Evolutionary conservation across 2,888 invertebrate genomes (phyloP).

Genomic region (Stenodema calcarata): DNA sequence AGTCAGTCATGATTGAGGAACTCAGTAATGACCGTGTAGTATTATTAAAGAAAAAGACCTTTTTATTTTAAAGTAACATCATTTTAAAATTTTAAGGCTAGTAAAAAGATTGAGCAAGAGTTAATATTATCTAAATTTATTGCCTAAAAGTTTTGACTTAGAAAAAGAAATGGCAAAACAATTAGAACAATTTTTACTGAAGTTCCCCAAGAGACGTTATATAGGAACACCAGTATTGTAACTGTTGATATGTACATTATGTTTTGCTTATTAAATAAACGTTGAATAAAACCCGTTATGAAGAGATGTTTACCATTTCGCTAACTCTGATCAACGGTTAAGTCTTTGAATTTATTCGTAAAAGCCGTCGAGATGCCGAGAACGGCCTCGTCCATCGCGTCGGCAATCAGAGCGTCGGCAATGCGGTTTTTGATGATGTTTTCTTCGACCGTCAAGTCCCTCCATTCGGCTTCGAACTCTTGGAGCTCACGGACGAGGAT

Average conservation of each 20-base stretch:
- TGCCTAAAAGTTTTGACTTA: constrained; percentile 20
- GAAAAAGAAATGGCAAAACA: constrained; percentile 19
- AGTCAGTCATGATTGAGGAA: constrained; percentile 14
- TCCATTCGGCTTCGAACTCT: constrained; percentile 77
- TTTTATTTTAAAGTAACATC: background rate
- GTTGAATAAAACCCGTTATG: background rate
- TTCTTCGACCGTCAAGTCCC: constrained; percentile 76
- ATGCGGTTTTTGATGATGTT: constrained; percentile 70
- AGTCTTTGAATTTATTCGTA: constrained; percentile 27
- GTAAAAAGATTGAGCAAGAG: constrained; percentile 6
- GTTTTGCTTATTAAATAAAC: constrained; percentile 29
- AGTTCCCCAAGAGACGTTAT: constrained; percentile 27
- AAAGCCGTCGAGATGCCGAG: constrained; percentile 49
- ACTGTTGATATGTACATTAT: constrained; percentile 45
- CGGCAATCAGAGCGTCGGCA: constrained; percentile 67
- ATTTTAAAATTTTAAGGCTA: background rate
- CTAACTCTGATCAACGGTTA: constrained; percentile 29
- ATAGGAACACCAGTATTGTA: constrained; percentile 39
- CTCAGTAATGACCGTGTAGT: constrained; percentile 9
- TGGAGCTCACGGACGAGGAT: constrained; percentile 74
- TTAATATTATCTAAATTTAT: background rate
- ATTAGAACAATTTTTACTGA: background rate
- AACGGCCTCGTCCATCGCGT: constrained; percentile 64
- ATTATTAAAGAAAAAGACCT: background rate
- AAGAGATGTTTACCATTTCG: background rate